Percentiles rank a stretch among this genome's conserved stretches.
Evolutionary conservation across 2,888 invertebrate genomes (phyloP).

Genomic region (Sesia apiformis): DNA sequence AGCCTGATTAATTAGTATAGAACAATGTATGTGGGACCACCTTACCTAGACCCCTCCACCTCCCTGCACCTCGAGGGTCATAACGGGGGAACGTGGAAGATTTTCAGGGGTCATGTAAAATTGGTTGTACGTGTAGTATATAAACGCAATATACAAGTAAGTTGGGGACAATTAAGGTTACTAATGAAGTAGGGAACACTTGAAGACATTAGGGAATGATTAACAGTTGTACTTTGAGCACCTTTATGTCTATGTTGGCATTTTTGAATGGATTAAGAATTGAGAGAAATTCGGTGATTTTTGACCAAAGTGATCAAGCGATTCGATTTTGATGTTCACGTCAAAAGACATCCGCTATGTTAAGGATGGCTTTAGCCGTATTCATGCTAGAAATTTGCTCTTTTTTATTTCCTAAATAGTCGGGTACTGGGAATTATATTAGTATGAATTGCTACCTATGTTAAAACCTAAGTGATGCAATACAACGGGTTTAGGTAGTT

Average conservation of each 20-base stretch:
- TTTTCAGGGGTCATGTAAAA: slow-evolving; percentile 8
- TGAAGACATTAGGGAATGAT: slow-evolving; percentile 31
- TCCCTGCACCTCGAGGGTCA: not conserved
- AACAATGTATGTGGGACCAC: slow-evolving; percentile 17
- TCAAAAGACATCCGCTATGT: too few relatives aligned
- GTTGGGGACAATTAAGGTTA: slow-evolving; percentile 35
- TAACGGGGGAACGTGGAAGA: slow-evolving; percentile 1
- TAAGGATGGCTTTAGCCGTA: too few relatives aligned
- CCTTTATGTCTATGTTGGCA: slow-evolving; percentile 5
- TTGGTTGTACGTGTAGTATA: slow-evolving; percentile 13
- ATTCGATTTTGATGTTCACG: too few relatives aligned
- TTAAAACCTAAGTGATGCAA: not conserved
- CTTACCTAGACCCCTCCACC: not conserved
- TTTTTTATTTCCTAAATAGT: too few relatives aligned
- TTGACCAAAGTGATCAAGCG: too few relatives aligned
- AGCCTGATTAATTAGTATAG: slow-evolving; percentile 56
- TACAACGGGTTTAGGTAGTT: not conserved
- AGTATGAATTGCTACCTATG: too few relatives aligned
- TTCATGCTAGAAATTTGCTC: too few relatives aligned
- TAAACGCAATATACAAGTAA: slow-evolving; percentile 10
- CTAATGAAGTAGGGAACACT: slow-evolving; percentile 32
- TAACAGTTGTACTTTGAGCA: slow-evolving; percentile 13
- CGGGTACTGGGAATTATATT: too few relatives aligned
- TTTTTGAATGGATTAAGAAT: slow-evolving; percentile 4
- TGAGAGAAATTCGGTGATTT: too few relatives aligned